These are phyloP conservation scores for Diachasma alloeum DNA, from an alignment of 1,140 invertebrate species.

Conservation along the genomic window DNA sequence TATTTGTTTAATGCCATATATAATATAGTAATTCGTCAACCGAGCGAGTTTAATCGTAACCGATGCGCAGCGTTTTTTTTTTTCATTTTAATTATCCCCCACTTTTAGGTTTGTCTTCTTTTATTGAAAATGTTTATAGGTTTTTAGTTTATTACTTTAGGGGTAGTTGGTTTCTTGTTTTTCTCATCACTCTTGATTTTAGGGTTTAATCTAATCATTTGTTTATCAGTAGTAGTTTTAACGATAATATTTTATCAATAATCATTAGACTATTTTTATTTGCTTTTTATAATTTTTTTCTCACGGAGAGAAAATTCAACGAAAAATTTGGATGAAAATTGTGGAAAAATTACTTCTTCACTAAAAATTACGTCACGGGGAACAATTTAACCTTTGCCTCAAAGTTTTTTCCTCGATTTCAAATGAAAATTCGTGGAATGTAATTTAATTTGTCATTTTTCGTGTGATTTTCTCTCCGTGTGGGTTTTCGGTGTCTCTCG, in stretches of 20 bases:
- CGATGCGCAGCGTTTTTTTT: not conserved
- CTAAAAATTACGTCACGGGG: too few species aligned
- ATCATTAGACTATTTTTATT: not conserved
- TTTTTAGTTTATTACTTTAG: not conserved
- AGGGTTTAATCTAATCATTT: not conserved
- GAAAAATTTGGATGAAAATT: too few species aligned
- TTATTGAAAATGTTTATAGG: not conserved
- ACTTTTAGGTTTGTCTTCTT: not conserved
- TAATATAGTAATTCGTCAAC: not conserved
- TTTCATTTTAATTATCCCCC: not conserved
- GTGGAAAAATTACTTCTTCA: too few species aligned
- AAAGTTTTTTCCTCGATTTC: too few species aligned
- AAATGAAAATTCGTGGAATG: too few species aligned
- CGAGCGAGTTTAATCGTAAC: not conserved
- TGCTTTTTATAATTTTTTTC: too few species aligned
- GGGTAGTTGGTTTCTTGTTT: not conserved
- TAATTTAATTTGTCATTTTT: too few species aligned
- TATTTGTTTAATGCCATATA: slow-evolving; percentile 2
- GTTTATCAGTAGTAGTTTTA: not conserved
- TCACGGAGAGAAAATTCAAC: too few species aligned
- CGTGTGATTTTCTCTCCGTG: not conserved
- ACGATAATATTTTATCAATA: not conserved
- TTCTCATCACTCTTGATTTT: not conserved
- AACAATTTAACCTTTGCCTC: too few species aligned
- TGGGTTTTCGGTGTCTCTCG: too few species aligned